Evolutionary conservation across 1,140 invertebrate species (phyloP).

Genomic region (Hylyphantes graminicola): DNA sequence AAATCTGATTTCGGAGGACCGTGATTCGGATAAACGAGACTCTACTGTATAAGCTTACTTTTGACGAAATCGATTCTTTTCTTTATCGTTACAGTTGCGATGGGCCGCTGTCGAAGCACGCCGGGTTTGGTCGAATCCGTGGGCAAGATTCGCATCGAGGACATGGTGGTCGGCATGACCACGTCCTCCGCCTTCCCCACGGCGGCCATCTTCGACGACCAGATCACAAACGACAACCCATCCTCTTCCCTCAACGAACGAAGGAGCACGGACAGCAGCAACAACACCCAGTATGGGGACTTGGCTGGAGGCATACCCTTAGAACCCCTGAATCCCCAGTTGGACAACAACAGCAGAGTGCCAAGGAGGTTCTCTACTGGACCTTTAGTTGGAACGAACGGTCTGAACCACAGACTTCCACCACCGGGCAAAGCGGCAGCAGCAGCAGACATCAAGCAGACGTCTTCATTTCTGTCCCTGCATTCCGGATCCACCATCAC

Average conservation of each 20-base stretch:
- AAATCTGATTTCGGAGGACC: too few species aligned
- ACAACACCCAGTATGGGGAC: conserved; percentile 32
- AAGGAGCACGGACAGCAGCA: conserved; percentile 27
- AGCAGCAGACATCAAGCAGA: conserved; percentile 15
- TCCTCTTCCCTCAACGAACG: conserved; percentile 3
- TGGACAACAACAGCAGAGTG: not conserved
- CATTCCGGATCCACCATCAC: conserved; percentile 29
- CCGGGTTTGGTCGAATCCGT: conserved; percentile 93
- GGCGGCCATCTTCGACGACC: conserved; percentile 54
- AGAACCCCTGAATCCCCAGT: conserved; percentile 18
- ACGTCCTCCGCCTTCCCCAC: not conserved
- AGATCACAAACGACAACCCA: conserved; percentile 25
- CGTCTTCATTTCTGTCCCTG: conserved; percentile 38
- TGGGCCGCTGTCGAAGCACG: conserved; percentile 93
- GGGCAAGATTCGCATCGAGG: conserved; percentile 87
- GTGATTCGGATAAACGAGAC: too few species aligned
- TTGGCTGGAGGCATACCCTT: conserved; percentile 19
- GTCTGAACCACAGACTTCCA: not conserved
- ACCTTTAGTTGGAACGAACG: conserved; percentile 2
- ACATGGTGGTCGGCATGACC: conserved; percentile 74
- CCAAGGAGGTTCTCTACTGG: conserved; percentile 24
- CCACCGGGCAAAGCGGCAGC: not conserved
- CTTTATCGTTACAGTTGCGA: conserved; percentile 77
- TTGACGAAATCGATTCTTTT: not conserved
- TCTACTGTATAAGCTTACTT: too few species aligned